Evolutionary conservation across 2,888 invertebrate species (phyloP).

Genomic region (Luperina nickerlii): DNA sequence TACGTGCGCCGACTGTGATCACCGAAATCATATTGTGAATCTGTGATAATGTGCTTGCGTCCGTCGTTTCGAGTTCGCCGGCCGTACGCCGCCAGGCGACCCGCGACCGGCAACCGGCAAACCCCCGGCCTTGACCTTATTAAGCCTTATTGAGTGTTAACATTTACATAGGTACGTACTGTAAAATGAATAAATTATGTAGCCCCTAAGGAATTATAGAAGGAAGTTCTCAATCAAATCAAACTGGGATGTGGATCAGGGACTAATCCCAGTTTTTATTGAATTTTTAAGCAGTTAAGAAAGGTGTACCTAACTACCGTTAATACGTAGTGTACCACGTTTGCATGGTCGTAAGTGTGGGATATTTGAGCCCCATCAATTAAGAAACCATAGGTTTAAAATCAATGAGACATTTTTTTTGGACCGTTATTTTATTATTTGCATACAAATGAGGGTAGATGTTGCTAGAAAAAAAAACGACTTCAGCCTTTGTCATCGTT

Average conservation of each 20-base stretch:
- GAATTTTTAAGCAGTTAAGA: background rate
- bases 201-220: background rate
- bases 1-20: constrained; percentile 69
- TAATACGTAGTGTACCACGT: background rate
- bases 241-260: background rate
- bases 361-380: background rate
- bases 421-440: background rate
- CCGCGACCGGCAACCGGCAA: constrained; percentile 26
- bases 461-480: background rate
- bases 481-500: background rate
- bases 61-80: constrained; percentile 41
- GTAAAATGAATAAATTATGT: constrained; percentile 3
- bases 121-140: constrained; percentile 68
- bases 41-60: constrained; percentile 39
- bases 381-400: background rate
- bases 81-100: constrained; percentile 28
- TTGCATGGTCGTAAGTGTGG: background rate
- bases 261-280: background rate
- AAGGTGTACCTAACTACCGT: background rate
- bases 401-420: background rate
- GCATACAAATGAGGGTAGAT: constrained; percentile 8
- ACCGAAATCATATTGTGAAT: constrained; percentile 69
- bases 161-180: background rate
- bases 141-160: constrained; percentile 46
- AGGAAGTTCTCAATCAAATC: background rate